Base-by-base conservation (phyloP, 2,888 invertebrate species). In the Arrhopalites spinosus region DNA sequence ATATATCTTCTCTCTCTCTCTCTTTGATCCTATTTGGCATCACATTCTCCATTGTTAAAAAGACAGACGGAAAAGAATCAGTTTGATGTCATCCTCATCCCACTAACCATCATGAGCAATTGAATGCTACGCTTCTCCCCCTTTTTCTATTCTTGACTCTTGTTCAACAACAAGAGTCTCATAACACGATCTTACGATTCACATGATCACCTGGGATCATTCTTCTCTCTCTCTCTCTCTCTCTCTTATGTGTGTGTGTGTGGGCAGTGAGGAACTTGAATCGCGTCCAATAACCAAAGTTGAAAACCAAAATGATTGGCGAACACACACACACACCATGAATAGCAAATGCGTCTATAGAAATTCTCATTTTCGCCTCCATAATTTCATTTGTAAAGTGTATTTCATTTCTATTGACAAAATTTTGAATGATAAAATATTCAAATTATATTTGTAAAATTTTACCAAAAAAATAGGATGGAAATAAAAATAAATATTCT, bases 1-100 rank as follows among this genome's bases (percentile, higher is more conserved):
- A n/a, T n/a, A n/a, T n/a, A n/a, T n/a, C n/a, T 67, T 67, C 67
- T 67, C 67, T 5, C 29, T 47, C 25, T 17, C 17, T 68, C 50
- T n/a, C 0, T 68, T 25, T 30, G 30, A 11, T 20, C 15, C 30
- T 63, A 25, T 63, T 8, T 29, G n/a, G 8, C 45, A 45, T 45
- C 45, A 20, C 13, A 36, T 64, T 64, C 64, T 64, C 64, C 15
- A 1, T 64, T 30, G 27, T 36, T 3, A 8, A 2, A 64, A 30
- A n/a, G 17, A 50, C 15, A 2, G 17, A 15, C 3, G 3, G 50
- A 50, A 50, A 15, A n/a, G n/a, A 3, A 50, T 45, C 15, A 50
- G 15, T 13, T n/a, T 50, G 2, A 8, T n/a, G n/a, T 50, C 17
- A 50, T n/a, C 15, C 17, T n/a, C 2, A 50, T n/a, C n/a, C n/a